These are phyloP conservation scores for Drosophila suzukii DNA, from an alignment of 1,140 invertebrate genomes.

Conservation along the genomic window DNA sequence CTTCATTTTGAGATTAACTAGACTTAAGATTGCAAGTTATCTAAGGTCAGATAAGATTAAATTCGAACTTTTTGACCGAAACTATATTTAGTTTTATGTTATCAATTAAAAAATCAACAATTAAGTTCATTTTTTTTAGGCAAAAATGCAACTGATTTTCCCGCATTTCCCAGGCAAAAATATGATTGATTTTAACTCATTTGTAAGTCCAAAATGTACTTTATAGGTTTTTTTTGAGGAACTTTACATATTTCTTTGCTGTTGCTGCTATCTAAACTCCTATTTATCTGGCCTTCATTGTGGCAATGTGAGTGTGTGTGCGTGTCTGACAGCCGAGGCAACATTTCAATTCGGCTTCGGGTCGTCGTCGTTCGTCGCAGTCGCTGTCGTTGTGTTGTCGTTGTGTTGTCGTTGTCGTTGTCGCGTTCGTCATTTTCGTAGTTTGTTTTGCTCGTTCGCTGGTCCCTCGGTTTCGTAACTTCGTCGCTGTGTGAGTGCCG, in stretches of 20 bases:
- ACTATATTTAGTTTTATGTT: background rate
- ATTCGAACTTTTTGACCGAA: background rate
- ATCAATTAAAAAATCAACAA: background rate
- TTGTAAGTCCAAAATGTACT: background rate
- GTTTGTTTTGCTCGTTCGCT: slow-evolving; percentile 46
- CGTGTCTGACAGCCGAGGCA: slow-evolving; percentile 62
- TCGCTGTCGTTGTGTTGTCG: slow-evolving; percentile 10
- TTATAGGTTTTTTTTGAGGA: no score
- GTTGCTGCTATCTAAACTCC: background rate
- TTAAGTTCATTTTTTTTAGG: background rate
- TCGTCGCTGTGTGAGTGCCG: slow-evolving; percentile 28
- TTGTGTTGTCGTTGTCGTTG: slow-evolving; percentile 30
- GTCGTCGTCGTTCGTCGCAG: slow-evolving; percentile 15
- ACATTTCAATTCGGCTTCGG: slow-evolving; percentile 75
- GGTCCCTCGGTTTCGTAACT: slow-evolving; percentile 50
- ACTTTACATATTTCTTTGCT: background rate
- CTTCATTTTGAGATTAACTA: background rate
- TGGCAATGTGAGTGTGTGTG: slow-evolving; percentile 10
- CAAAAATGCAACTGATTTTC: background rate
- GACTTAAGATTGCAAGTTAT: background rate
- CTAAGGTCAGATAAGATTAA: no score
- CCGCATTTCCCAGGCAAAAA: background rate
- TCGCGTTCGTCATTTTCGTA: slow-evolving; percentile 44
- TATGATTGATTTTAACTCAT: background rate
- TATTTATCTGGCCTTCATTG: background rate